Percentiles rank a stretch among this genome's conserved stretches.
phyloP scores from a whole-genome alignment of 1,140 invertebrate genomes.

The Portunus trituberculatus region DNA sequence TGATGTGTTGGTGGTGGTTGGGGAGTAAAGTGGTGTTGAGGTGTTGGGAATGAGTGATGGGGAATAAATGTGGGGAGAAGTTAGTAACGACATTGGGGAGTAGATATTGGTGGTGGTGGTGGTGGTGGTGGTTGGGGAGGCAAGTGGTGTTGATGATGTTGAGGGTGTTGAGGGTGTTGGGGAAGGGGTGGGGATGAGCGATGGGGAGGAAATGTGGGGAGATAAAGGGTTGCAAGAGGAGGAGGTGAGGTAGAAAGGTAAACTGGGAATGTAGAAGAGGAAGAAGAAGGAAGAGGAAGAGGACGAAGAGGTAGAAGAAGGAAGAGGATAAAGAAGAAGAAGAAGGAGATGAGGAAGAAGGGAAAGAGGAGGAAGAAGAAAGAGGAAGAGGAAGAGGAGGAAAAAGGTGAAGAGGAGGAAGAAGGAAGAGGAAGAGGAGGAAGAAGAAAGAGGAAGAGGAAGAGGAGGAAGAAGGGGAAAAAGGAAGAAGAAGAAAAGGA shows the following conservation, averaged over 20 bases:
- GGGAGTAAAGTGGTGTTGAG: not conserved
- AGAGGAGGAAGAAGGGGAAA: too few relatives aligned
- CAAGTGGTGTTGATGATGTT: not conserved
- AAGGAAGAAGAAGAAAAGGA: too few relatives aligned
- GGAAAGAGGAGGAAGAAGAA: not conserved
- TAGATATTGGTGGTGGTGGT: slow-evolving; percentile 1
- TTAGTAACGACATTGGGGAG: not conserved
- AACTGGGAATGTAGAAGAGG: not conserved
- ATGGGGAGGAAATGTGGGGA: not conserved
- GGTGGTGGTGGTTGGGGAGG: not conserved
- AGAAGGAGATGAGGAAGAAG: not conserved
- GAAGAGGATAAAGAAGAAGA: not conserved
- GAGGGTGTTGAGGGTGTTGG: not conserved
- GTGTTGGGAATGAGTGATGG: not conserved
- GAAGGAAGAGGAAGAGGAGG: too few relatives aligned
- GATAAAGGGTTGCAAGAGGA: not conserved
- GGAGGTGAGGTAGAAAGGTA: not conserved
- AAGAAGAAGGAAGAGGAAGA: not conserved
- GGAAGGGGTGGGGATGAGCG: not conserved
- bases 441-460: too few relatives aligned
- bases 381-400: not conserved
- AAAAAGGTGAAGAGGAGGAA: too few relatives aligned
- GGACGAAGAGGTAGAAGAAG: not conserved
- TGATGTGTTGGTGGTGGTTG: not conserved
- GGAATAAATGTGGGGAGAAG: not conserved